Conservation (phyloP, 2,113 vertebrate species). For the Fulmarus glacialis region DNA sequence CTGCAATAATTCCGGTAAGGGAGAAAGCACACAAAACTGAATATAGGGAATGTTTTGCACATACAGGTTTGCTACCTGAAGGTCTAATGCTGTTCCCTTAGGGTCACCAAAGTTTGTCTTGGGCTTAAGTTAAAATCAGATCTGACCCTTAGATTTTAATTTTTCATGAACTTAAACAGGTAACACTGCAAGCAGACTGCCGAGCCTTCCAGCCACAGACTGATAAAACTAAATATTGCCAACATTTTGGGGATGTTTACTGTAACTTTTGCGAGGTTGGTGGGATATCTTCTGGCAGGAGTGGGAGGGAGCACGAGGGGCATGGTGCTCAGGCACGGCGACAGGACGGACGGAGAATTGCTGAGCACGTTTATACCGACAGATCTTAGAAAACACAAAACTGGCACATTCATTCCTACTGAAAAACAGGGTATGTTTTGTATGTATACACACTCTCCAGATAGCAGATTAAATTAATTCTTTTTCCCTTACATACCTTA, state of each 20-base stretch:
- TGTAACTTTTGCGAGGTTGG: not conserved
- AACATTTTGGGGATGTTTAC: fast-evolving
- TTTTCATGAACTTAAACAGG: not conserved
- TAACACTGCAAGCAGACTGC: not conserved
- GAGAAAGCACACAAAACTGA: not conserved
- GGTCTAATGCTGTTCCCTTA: not conserved
- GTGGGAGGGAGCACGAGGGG: not conserved
- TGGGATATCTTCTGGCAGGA: not conserved
- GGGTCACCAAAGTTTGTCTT: not conserved
- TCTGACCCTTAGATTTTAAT: not conserved
- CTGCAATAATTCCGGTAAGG: not conserved
- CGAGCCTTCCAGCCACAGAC: not conserved
- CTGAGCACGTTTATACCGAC: not conserved
- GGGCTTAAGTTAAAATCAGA: not conserved
- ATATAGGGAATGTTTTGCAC: not conserved
- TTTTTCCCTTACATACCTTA: not conserved
- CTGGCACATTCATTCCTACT: not conserved
- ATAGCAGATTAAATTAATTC: not conserved
- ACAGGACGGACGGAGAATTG: not conserved
- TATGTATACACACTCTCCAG: not conserved
- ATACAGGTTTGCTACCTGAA: not conserved
- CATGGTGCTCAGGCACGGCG: not conserved
- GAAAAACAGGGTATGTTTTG: not conserved
- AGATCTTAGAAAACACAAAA: not conserved
- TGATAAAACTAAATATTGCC: fast-evolving